Base-by-base conservation (phyloP, 1,140 invertebrate genomes). In the Dufourea novaeangliae region DNA sequence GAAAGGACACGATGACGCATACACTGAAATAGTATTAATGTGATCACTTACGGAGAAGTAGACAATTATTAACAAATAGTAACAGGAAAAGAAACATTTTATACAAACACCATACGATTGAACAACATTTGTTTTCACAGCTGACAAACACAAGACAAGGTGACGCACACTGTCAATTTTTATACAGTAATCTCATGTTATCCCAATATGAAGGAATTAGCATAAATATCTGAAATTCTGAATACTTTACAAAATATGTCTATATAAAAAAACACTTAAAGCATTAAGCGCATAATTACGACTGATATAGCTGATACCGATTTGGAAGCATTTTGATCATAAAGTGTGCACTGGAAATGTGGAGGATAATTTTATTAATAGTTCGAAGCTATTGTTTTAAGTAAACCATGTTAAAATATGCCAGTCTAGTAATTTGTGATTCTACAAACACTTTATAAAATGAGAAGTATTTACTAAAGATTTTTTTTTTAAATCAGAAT, bases 131-230 rank as follows among this genome's bases (percentile, higher is more conserved):
- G 59, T 52, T 64, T 64, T 52, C 34, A 37, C n/a, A 41, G 57
- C 37, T 41, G 11, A 41, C 7, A 8, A 68, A 44, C 44, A 59
- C 22, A 76, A 22, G n/a, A 61, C 11, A 34, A 34, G 17, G 32
- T 71, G 66, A 81, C 46, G 50, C 68, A 82, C 57, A 69, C 41
- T 79, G 63, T 27, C 62, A 37, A 56, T 44, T 78, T 80, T 72
- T 72, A 39, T 68, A 79, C 37, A 57, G 46, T 22, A 79, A 44
- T 63, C 56, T 61, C 27, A 54, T 46, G 46, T 56, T 56, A n/a
- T 11, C 20, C 14, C 4, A 2, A 72, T 22, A 41, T 61, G 12
- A 22, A 6, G 1, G 62, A 34, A 32, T 32, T 7, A 17, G 62
- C 37, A 7, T 27, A n/a, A 71, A 67, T 3, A n/a, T 39, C 34